Base-by-base conservation (phyloP, 2,888 invertebrate species). In the Helicoverpa assulta region DNA sequence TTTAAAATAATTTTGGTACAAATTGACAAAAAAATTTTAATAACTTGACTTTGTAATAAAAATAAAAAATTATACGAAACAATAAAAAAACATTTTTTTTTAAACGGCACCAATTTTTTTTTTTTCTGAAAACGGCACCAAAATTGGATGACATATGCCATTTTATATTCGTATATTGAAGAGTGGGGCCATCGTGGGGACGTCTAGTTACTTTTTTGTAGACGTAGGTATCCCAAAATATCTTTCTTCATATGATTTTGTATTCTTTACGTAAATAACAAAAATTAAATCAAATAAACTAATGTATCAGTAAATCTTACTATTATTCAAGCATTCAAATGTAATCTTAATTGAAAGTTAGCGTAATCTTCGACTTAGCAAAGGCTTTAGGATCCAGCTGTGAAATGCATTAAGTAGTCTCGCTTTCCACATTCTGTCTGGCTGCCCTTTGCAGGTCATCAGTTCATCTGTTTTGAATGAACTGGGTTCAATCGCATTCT, bases 281-380 rank as follows among this genome's bases (percentile, higher is more conserved):
- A 56, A 57, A 2, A 66, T 55, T 26, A 10, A 33, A 7, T 16
- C 16, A 55, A 58, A 54, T 19, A 51, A 18, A 37, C 51, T 40
- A 10, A 12, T 40, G 55, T 19, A 14, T 65, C 54, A 64, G 51
- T 59, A n/a, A n/a, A 47, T 3, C 47, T 43, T 5, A 5, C 16
- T 5, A 4, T 47, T 47, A 47, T 47, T n/a, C 47, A 7, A 6
- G 47, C 47, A 47, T 47, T n/a, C 47, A 72, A 65, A 16, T 64
- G 50, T 59, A 54, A 21, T 33, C 21, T n/a, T 26, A 53, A 57
- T 70, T 70, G 12, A 47, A 63, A 70, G 33, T 47, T 47, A 26
- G 0, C 47, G 16, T 47, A 47, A 47, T 47, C 47, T 47, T 16
- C 5, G n/a, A 47, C 47, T 47, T 47, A 47, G 47, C 47, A 47